Percentiles rank a stretch among this genome's conserved stretches.
Evolutionary conservation across 1,140 invertebrate genomes (phyloP).

Genomic region (Eubasilissa regina): DNA sequence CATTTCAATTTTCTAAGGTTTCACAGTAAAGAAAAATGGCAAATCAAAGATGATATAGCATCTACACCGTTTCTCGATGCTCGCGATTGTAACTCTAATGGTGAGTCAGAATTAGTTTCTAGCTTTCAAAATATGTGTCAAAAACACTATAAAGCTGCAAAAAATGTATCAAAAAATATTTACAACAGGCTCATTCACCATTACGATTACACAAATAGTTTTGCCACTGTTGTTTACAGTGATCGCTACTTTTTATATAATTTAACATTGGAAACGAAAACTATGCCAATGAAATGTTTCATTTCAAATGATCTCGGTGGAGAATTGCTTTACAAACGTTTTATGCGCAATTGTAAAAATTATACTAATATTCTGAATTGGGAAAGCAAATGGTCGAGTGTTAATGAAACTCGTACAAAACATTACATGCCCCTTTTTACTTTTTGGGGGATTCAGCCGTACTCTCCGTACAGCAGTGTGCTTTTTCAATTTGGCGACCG

Average conservation of each 20-base stretch:
- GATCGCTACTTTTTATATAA: conserved; percentile 67
- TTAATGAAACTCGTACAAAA: conserved; percentile 24
- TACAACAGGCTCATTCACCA: conserved; percentile 56
- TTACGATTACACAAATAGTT: conserved; percentile 56
- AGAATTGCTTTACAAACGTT: conserved; percentile 52
- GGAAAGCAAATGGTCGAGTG: conserved; percentile 41
- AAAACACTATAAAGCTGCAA: conserved; percentile 55
- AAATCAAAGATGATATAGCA: conserved; percentile 19
- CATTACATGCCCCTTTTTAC: conserved; percentile 60
- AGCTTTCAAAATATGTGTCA: conserved; percentile 53
- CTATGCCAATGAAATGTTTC: conserved; percentile 55
- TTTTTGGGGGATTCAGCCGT: conserved; percentile 55
- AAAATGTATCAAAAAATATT: conserved; percentile 56
- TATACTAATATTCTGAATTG: conserved; percentile 49
- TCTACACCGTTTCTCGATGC: conserved; percentile 47
- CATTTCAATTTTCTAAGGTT: conserved; percentile 52
- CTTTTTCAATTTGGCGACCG: conserved; percentile 53
- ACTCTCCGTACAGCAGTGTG: conserved; percentile 43
- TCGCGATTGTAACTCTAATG: conserved; percentile 52
- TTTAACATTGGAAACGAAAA: conserved; percentile 57
- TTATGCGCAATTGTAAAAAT: conserved; percentile 51
- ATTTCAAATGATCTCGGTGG: conserved; percentile 48
- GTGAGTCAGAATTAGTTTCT: conserved; percentile 49
- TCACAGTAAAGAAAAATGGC: conserved; percentile 45
- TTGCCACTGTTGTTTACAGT: conserved; percentile 67